A percentile compares a stretch with the other conserved stretches of the same genome.
These are phyloP conservation scores for Brachycybe producta DNA, from an alignment of 2,888 invertebrate genomes.

Conservation along the genomic window DNA sequence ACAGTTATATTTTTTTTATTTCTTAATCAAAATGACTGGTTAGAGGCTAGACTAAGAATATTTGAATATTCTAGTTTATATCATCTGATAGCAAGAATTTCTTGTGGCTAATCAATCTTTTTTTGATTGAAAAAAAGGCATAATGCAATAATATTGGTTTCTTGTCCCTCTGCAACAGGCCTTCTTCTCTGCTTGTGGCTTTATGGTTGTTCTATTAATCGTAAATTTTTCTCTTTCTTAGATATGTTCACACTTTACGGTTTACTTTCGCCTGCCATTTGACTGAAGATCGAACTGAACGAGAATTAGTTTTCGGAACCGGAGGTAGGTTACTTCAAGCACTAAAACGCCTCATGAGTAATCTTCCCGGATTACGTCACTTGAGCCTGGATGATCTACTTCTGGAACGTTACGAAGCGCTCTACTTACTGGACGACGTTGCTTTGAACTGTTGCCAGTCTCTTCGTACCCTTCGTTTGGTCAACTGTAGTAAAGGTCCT, in stretches of 20 bases:
- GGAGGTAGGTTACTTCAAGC: conserved; percentile 43
- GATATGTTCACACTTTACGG: conserved; percentile 39
- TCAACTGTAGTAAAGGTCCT: conserved; percentile 56
- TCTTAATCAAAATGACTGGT: no score
- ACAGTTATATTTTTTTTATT: no score
- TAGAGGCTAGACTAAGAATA: no score
- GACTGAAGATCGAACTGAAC: conserved; percentile 32
- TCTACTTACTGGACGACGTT: conserved; percentile 57
- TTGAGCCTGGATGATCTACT: conserved; percentile 60
- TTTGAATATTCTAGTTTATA: no score
- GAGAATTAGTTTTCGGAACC: conserved; percentile 55
- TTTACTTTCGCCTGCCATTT: conserved; percentile 65
- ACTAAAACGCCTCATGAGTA: conserved; percentile 45
- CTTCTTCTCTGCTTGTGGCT: background rate
- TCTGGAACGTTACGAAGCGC: conserved; percentile 52
- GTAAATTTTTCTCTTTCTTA: background rate
- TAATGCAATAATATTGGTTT: no score
- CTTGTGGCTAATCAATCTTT: no score
- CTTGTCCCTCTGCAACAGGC: background rate
- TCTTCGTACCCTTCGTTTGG: conserved; percentile 49
- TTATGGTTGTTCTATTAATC: background rate
- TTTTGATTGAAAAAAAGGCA: no score
- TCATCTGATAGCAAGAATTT: no score
- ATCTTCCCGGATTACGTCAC: conserved; percentile 47
- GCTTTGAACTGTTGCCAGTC: conserved; percentile 45